A percentile compares a stretch with the other conserved stretches of the same genome.
These are phyloP conservation scores for Limonius californicus DNA, from an alignment of 1,140 invertebrate genomes.

Conservation along the genomic window DNA sequence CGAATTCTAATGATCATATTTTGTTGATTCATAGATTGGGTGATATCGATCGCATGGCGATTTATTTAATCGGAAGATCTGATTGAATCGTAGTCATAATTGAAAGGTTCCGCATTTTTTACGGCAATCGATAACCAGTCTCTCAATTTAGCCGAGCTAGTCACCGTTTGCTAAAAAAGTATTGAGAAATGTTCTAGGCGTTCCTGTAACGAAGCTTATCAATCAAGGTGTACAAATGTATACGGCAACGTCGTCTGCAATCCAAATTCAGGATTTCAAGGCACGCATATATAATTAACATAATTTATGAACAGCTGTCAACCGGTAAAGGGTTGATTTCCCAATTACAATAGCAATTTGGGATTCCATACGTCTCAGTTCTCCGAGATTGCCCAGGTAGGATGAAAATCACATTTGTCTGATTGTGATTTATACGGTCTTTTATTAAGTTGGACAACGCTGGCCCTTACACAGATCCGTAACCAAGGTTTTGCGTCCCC, in stretches of 20 bases:
- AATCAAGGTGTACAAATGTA: not conserved
- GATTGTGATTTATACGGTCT: conserved; percentile 36
- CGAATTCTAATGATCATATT: not conserved
- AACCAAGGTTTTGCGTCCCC: no score
- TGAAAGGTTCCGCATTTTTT: not conserved
- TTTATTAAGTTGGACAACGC: not conserved
- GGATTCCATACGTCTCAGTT: conserved; percentile 21
- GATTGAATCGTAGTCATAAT: not conserved
- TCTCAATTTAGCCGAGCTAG: not conserved
- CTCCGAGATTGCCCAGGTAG: conserved; percentile 24
- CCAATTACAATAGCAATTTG: conserved; percentile 30
- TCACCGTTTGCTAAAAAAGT: not conserved
- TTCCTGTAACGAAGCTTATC: conserved; percentile 1
- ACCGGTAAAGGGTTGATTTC: conserved; percentile 24
- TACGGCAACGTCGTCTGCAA: not conserved
- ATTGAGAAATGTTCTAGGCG: not conserved
- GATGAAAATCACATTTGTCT: conserved; percentile 38
- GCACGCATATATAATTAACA: conserved; percentile 20
- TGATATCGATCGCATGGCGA: not conserved
- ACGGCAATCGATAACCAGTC: not conserved
- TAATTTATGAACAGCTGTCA: conserved; percentile 30
- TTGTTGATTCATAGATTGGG: not conserved
- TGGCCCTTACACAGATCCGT: no score
- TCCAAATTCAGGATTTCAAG: not conserved
- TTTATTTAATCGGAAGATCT: not conserved